phyloP scores from a whole-genome alignment of 2,113 vertebrate species.

The Athene noctua region DNA sequence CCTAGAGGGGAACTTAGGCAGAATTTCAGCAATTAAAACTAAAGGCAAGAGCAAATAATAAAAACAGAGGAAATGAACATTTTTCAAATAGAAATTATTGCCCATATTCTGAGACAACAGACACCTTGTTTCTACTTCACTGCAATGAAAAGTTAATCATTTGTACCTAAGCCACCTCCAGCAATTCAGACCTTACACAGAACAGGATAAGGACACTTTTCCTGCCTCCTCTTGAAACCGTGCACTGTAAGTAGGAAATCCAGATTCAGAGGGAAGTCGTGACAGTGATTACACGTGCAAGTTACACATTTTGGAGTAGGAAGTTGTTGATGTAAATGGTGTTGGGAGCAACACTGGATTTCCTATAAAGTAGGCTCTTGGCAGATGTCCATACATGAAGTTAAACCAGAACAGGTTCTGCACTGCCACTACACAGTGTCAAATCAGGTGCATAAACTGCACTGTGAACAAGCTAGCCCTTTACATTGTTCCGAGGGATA shows the following conservation, averaged over 20 bases:
- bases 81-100: not conserved
- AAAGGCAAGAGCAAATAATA: not conserved
- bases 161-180: not conserved
- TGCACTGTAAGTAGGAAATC: not conserved
- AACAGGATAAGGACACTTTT: not conserved
- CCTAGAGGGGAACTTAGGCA: not conserved
- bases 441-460: not conserved
- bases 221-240: not conserved
- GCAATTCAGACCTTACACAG: not conserved
- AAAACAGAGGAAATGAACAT: not conserved
- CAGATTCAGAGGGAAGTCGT: not conserved
- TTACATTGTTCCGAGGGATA: not conserved
- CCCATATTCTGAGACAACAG: not conserved
- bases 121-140: not conserved
- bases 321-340: not conserved
- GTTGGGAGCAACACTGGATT: not conserved
- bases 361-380: not conserved
- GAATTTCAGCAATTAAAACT: not conserved
- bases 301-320: not conserved
- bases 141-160: not conserved
- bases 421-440: not conserved
- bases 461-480: not conserved
- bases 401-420: not conserved
- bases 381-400: not conserved
- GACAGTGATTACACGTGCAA: not conserved